Evolutionary conservation across 2,888 invertebrate genomes (phyloP).

Genomic region (Sphaerophoria rueppellii): DNA sequence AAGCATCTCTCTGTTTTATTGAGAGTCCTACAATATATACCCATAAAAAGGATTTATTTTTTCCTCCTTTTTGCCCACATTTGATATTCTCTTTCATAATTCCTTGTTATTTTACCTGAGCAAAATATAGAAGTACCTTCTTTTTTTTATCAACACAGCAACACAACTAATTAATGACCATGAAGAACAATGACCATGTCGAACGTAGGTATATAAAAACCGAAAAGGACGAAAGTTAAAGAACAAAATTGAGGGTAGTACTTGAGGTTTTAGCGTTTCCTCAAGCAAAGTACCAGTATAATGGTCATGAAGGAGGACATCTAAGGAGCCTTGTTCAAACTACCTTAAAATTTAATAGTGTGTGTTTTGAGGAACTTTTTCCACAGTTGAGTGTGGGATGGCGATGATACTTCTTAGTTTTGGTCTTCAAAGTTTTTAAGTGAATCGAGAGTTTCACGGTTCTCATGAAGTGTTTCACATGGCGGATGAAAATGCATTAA

Average conservation of each 20-base stretch:
- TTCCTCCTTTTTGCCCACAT: neutral
- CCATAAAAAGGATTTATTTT: slow-evolving; percentile 1
- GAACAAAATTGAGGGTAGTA: neutral
- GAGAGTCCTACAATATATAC: neutral
- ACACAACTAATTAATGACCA: slow-evolving; percentile 44
- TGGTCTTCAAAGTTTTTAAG: too few species aligned
- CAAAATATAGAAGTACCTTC: slow-evolving; percentile 1
- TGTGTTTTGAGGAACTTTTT: too few species aligned
- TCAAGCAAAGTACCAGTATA: too few species aligned
- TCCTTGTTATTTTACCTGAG: slow-evolving; percentile 37
- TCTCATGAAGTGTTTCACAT: too few species aligned
- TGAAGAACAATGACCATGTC: slow-evolving; percentile 36
- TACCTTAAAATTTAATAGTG: too few species aligned
- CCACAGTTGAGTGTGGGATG: too few species aligned
- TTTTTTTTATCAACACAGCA: slow-evolving; percentile 24
- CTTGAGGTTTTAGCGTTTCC: too few species aligned
- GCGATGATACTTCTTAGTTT: too few species aligned
- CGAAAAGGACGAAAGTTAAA: slow-evolving; percentile 16
- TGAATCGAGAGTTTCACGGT: too few species aligned
- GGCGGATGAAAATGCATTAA: too few species aligned
- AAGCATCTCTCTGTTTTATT: neutral
- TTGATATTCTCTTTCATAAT: slow-evolving; percentile 27
- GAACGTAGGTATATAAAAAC: neutral
- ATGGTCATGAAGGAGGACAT: too few species aligned
- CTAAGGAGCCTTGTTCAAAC: too few species aligned